Percentiles rank a stretch among this genome's conserved stretches.
Evolutionary conservation across 2,113 vertebrate genomes (phyloP).

Genomic region (Seriola aureovittata): DNA sequence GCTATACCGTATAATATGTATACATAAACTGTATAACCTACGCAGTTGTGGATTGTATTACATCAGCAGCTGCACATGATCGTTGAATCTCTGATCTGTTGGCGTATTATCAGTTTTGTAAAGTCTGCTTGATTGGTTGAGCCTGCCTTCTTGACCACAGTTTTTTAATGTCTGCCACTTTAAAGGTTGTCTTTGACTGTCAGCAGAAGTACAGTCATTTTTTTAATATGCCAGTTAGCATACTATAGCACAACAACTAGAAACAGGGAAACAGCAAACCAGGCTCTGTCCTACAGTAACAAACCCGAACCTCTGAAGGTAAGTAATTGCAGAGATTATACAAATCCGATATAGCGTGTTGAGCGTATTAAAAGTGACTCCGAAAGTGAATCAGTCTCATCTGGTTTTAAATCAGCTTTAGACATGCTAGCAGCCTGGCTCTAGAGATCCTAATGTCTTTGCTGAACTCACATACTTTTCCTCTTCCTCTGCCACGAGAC

Average conservation of each 20-base stretch:
- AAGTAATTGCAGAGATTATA: not conserved
- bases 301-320: too few species aligned
- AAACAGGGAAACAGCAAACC: not conserved
- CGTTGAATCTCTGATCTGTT: not conserved
- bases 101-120: not conserved
- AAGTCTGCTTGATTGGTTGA: not conserved
- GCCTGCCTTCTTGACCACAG: too few species aligned
- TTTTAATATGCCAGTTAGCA: not conserved
- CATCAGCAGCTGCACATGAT: conserved; percentile 5
- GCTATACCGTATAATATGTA: not conserved
- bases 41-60: not conserved
- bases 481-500: too few species aligned
- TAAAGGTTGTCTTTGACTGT: not conserved
- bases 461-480: not conserved
- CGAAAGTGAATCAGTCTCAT: too few species aligned
- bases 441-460: not conserved
- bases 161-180: too few species aligned
- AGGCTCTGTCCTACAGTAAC: too few species aligned
- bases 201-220: too few species aligned
- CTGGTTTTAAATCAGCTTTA: too few species aligned
- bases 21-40: not conserved
- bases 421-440: too few species aligned
- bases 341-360: not conserved
- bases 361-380: not conserved
- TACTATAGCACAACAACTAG: too few species aligned